Percentiles rank a stretch among this genome's conserved stretches.
phyloP scores from a whole-genome alignment of 1,140 invertebrate species.

The Ceratina calcarata region DNA sequence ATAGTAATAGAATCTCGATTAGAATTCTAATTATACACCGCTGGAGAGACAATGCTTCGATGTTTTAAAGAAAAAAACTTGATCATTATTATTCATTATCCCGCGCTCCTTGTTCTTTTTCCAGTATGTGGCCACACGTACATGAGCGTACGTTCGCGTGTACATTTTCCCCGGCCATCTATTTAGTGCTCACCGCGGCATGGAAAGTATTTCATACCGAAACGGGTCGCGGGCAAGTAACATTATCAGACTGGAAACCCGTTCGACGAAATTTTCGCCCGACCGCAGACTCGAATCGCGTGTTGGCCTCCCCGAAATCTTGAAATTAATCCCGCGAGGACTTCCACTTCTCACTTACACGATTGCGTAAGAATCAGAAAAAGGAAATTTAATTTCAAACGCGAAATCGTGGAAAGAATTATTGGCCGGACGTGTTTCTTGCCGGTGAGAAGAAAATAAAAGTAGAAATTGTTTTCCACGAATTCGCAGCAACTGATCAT shows the following conservation, averaged over 20 bases:
- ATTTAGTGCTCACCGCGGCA: conserved; percentile 58
- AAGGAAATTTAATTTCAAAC: not conserved
- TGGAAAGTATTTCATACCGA: conserved; percentile 61
- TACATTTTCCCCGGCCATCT: conserved; percentile 54
- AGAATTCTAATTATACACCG: no score
- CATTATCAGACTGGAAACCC: conserved; percentile 59
- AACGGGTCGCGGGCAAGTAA: conserved; percentile 58
- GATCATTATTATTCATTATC: conserved; percentile 3
- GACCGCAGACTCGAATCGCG: conserved; percentile 24
- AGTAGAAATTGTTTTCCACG: no score
- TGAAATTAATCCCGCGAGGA: no score
- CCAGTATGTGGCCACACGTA: conserved; percentile 15
- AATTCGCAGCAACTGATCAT: no score
- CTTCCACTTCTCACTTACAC: not conserved
- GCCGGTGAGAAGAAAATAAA: no score
- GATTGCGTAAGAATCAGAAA: not conserved
- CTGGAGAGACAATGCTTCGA: not conserved
- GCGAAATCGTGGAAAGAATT: not conserved
- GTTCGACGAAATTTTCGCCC: conserved; percentile 55
- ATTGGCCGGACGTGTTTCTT: no score
- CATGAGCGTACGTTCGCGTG: not conserved
- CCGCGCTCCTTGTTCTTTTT: conserved; percentile 15
- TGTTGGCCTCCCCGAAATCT: conserved; percentile 1
- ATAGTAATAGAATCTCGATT: no score
- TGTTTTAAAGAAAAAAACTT: no score